These are phyloP conservation scores for Cherax destructor DNA, from an alignment of 1,140 invertebrate genomes.

Conservation along the genomic window DNA sequence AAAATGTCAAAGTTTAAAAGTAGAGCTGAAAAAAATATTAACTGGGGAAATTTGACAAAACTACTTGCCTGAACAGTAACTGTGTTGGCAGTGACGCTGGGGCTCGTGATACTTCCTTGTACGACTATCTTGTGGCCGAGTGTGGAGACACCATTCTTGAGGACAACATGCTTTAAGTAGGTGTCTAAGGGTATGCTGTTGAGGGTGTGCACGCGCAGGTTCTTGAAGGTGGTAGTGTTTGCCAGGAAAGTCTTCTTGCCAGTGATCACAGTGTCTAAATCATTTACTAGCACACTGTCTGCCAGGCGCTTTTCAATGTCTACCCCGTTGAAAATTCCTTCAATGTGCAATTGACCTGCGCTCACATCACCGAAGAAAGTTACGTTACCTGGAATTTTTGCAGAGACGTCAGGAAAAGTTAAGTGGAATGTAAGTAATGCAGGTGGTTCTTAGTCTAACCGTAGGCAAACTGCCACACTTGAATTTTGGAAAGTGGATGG, in stretches of 20 bases:
- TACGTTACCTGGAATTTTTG: conserved; percentile 16
- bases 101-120: not conserved
- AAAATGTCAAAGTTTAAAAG: no score
- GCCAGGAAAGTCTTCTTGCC: conserved; percentile 26
- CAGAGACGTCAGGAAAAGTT: no score
- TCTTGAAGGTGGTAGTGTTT: conserved; percentile 38
- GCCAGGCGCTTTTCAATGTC: not conserved
- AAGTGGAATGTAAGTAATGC: no score
- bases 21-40: no score
- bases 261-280: not conserved
- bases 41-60: not conserved
- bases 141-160: not conserved
- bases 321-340: not conserved
- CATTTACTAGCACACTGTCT: not conserved
- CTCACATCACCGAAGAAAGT: conserved; percentile 18
- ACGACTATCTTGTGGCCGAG: not conserved
- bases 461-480: no score
- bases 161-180: not conserved
- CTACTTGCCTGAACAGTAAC: not conserved
- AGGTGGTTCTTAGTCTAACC: no score
- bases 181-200: not conserved
- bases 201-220: not conserved
- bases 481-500: no score
- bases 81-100: not conserved
- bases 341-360: not conserved